Evolutionary conservation across 2,888 invertebrate species (phyloP).

Genomic region (Brachyptera putata): DNA sequence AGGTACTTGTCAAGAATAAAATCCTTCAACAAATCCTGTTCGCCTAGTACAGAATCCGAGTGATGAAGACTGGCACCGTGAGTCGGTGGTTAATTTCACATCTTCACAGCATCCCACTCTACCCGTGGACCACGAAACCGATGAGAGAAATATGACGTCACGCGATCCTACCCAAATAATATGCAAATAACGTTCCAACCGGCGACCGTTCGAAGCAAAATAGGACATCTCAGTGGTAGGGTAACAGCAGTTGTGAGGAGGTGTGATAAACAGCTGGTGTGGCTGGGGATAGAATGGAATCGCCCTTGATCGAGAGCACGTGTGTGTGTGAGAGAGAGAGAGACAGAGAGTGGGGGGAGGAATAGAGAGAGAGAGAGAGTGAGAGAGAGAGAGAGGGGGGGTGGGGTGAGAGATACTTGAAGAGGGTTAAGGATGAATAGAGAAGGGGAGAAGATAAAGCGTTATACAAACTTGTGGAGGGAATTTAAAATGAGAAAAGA

Average conservation of each 20-base stretch:
- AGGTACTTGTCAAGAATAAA: too few relatives aligned
- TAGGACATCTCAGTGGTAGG: slow-evolving; percentile 8
- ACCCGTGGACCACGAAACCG: neutral
- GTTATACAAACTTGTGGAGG: too few relatives aligned
- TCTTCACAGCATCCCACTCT: neutral
- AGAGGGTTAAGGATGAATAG: too few relatives aligned
- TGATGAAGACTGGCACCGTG: slow-evolving; percentile 15
- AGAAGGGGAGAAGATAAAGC: too few relatives aligned
- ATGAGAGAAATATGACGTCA: neutral
- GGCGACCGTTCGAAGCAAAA: slow-evolving; percentile 17
- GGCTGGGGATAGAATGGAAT: neutral
- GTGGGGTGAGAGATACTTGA: neutral
- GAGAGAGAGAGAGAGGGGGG: neutral
- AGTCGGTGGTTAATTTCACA: slow-evolving; percentile 1
- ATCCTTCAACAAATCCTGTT: neutral
- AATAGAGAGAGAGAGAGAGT: neutral
- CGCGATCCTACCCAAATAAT: slow-evolving; percentile 5
- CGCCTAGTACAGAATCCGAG: slow-evolving; percentile 4
- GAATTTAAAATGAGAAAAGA: too few relatives aligned
- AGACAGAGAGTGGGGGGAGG: neutral
- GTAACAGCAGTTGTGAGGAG: neutral
- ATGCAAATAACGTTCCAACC: slow-evolving; percentile 13
- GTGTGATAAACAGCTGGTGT: too few relatives aligned
- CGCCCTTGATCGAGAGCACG: neutral
- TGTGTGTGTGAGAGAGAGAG: too few relatives aligned